Conservation (phyloP, 2,888 invertebrate genomes). For the Mimas tiliae region DNA sequence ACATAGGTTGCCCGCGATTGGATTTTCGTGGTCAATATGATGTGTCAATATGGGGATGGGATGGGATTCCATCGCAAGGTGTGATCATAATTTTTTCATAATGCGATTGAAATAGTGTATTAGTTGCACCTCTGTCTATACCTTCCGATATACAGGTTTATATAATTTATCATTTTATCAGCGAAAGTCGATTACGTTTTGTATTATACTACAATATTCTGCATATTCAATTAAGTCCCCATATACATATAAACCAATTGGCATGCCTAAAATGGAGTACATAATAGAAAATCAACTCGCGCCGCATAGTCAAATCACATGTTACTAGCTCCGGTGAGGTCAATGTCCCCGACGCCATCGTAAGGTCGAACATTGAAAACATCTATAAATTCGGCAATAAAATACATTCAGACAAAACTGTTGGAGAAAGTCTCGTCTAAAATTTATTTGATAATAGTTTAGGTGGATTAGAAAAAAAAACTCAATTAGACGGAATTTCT, state of each 20-base stretch:
- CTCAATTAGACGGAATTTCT: neutral
- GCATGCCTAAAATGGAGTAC: conserved; percentile 5
- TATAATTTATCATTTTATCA: too few species aligned
- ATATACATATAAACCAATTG: conserved; percentile 1
- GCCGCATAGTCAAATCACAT: conserved; percentile 20
- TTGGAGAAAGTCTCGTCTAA: neutral
- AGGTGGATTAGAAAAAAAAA: neutral
- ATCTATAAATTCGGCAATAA: conserved; percentile 22
- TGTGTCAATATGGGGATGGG: too few species aligned
- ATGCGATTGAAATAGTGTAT: too few species aligned
- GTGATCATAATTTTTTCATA: too few species aligned
- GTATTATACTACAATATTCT: neutral
- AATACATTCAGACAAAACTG: neutral
- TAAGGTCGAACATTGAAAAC: conserved; percentile 23
- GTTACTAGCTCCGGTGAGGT: conserved; percentile 21
- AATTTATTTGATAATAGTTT: neutral
- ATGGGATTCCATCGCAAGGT: too few species aligned
- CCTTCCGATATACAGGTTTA: too few species aligned
- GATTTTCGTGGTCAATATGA: too few species aligned
- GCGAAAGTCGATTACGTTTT: neutral
- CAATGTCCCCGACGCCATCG: conserved; percentile 24
- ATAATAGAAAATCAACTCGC: conserved; percentile 23
- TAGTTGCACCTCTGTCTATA: too few species aligned
- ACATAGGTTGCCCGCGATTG: too few species aligned
- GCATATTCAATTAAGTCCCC: neutral